phyloP scores from a whole-genome alignment of 1,140 invertebrate genomes.

The Monomorium pharaonis region DNA sequence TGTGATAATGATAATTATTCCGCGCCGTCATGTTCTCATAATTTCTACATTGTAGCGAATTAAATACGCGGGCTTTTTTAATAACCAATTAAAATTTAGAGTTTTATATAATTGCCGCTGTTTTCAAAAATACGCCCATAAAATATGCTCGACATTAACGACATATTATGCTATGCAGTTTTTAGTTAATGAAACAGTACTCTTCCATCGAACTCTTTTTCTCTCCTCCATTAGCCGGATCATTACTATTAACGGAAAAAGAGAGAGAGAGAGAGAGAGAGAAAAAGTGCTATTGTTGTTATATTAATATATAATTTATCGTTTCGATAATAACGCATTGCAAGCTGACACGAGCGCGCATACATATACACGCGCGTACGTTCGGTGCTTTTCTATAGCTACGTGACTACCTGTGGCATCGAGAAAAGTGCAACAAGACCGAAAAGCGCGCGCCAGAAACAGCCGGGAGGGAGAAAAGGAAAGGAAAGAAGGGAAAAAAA shows the following conservation, averaged over 20 bases:
- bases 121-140: slow-evolving; percentile 11
- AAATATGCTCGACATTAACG: slow-evolving; percentile 23
- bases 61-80: slow-evolving; percentile 29
- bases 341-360: slow-evolving; percentile 28
- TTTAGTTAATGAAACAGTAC: slow-evolving; percentile 38
- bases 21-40: slow-evolving; percentile 43
- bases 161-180: slow-evolving; percentile 30
- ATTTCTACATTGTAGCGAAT: slow-evolving; percentile 45
- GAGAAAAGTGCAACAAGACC: slow-evolving; percentile 62
- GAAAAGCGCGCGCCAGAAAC: slow-evolving; percentile 69
- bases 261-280: neutral
- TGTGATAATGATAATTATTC: slow-evolving; percentile 53
- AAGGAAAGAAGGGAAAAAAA: slow-evolving; percentile 19
- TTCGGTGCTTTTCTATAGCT: slow-evolving; percentile 50
- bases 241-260: slow-evolving; percentile 20
- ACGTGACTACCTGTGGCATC: slow-evolving; percentile 72
- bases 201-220: slow-evolving; percentile 31
- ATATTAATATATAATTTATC: slow-evolving; percentile 30
- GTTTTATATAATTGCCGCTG: slow-evolving; percentile 24
- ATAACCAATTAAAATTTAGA: slow-evolving; percentile 53
- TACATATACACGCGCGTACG: neutral
- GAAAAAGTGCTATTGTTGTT: slow-evolving; percentile 20
- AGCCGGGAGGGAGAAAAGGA: slow-evolving; percentile 6
- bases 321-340: slow-evolving; percentile 23
- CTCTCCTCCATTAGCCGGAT: slow-evolving; percentile 23